Conservation (phyloP, 2,113 vertebrate genomes). For the Acanthochromis polyacanthus region DNA sequence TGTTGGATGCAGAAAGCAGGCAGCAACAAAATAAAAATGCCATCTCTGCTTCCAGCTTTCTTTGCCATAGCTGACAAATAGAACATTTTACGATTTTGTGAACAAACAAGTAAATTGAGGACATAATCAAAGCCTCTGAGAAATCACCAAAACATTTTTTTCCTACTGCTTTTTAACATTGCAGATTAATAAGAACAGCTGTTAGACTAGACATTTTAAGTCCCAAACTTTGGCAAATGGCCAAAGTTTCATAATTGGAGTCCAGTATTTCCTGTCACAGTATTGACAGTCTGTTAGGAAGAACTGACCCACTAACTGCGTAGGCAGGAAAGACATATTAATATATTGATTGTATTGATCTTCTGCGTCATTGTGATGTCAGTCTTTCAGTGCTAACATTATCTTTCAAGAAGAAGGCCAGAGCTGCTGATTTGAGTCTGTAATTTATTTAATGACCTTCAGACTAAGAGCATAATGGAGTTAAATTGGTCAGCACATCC, state of each 20-base stretch:
- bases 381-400: not conserved
- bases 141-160: too few relatives aligned
- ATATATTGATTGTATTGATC: not conserved
- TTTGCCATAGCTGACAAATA: too few relatives aligned
- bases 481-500: conserved; percentile 15
- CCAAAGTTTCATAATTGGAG: not conserved
- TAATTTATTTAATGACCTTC: not conserved
- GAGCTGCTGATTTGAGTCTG: not conserved
- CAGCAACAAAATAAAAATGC: too few relatives aligned
- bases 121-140: too few relatives aligned
- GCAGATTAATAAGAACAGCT: too few relatives aligned
- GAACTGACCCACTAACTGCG: not conserved
- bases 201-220: not conserved
- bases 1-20: too few relatives aligned
- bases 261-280: not conserved
- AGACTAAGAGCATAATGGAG: not conserved
- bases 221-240: not conserved
- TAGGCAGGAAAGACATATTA: not conserved
- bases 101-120: too few relatives aligned
- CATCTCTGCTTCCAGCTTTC: too few relatives aligned
- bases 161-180: too few relatives aligned
- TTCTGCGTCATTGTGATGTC: not conserved
- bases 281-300: not conserved
- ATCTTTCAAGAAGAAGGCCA: not conserved
- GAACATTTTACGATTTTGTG: too few relatives aligned